phyloP scores from a whole-genome alignment of 2,888 invertebrate species.

The Diadromus collaris region DNA sequence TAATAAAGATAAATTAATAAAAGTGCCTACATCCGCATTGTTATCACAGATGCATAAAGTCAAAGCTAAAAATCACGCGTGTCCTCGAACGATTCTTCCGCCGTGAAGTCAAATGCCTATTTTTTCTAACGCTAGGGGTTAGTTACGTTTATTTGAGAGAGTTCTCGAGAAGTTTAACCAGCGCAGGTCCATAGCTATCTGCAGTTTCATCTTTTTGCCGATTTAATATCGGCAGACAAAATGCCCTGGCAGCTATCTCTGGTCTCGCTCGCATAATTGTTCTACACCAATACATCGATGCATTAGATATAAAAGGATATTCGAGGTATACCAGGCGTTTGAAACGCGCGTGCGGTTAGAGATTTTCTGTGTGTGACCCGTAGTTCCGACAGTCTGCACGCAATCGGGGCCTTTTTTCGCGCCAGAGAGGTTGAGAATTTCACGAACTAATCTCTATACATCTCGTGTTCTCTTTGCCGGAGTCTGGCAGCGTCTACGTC shows the following conservation, averaged over 20 bases:
- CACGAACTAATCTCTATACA: slow-evolving; percentile 13
- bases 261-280: slow-evolving; percentile 9
- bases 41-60: neutral
- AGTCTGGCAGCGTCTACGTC: slow-evolving; percentile 39
- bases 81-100: neutral
- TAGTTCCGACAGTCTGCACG: slow-evolving; percentile 26
- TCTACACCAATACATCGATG: slow-evolving; percentile 5
- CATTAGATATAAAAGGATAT: slow-evolving; percentile 3
- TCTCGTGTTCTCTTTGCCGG: slow-evolving; percentile 12
- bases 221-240: slow-evolving; percentile 4
- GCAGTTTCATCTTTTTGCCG: slow-evolving; percentile 1
- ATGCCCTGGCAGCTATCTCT: neutral
- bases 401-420: slow-evolving; percentile 37
- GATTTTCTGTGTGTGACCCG: slow-evolving; percentile 6
- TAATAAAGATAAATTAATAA: no score
- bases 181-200: neutral
- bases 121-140: neutral
- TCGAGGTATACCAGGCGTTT: slow-evolving; percentile 15
- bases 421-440: slow-evolving; percentile 41
- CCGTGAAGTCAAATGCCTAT: neutral
- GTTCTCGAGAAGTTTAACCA: neutral
- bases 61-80: neutral
- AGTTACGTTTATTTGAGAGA: neutral
- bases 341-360: slow-evolving; percentile 15
- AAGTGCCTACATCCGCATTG: no score